phyloP scores from a whole-genome alignment of 2,113 vertebrate genomes.

The Solenodon paradoxus region DNA sequence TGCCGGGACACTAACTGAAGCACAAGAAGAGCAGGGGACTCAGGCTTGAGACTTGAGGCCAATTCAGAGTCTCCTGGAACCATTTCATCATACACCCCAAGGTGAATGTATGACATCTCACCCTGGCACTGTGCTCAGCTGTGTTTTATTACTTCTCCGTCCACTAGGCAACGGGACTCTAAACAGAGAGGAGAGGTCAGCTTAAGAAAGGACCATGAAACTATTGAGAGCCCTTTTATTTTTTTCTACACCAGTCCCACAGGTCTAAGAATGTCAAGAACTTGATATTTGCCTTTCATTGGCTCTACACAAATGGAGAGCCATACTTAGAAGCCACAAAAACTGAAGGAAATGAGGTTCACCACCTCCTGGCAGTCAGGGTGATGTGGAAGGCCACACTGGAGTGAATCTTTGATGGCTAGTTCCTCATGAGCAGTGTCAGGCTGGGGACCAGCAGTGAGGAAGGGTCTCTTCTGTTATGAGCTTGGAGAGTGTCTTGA shows the following conservation, averaged over 20 bases:
- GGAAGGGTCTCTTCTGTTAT: constrained; percentile 53
- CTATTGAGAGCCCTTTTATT: constrained; percentile 64
- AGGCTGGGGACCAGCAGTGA: constrained; percentile 70
- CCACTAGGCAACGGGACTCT: neutral
- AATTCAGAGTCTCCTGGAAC: neutral
- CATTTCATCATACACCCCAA: constrained; percentile 1
- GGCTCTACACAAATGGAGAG: constrained; percentile 75
- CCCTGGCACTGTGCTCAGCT: neutral
- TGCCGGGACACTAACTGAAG: neutral
- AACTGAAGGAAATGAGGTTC: constrained; percentile 77
- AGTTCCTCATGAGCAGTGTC: constrained; percentile 63
- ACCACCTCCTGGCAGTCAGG: constrained; percentile 70
- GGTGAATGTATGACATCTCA: constrained; percentile 1
- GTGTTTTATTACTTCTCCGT: constrained; percentile 71
- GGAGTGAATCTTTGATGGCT: constrained; percentile 56
- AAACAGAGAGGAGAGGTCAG: constrained; percentile 61
- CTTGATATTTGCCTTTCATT: constrained; percentile 81
- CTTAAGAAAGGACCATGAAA: constrained; percentile 67
- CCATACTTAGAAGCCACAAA: constrained; percentile 70
- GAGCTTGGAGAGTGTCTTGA: constrained; percentile 62
- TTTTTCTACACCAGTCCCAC: constrained; percentile 51
- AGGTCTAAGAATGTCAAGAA: constrained; percentile 72
- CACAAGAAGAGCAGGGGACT: neutral
- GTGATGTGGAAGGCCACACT: constrained; percentile 50
- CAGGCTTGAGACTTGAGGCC: neutral